Evolutionary conservation across 2,113 vertebrate genomes (phyloP).

Genomic region (Sakesphorus luctuosus): DNA sequence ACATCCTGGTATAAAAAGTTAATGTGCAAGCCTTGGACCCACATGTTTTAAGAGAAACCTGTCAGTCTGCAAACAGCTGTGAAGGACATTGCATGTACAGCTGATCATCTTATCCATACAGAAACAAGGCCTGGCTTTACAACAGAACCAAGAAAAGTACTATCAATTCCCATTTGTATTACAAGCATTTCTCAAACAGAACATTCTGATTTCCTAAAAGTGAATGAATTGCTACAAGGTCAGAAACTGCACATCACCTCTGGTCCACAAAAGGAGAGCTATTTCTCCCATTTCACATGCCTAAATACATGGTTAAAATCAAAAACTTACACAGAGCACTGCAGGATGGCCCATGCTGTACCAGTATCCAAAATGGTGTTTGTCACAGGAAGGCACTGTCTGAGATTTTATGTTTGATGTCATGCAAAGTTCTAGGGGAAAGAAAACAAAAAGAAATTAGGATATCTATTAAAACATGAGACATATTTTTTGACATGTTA

Average conservation of each 20-base stretch:
- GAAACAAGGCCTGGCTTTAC: background rate
- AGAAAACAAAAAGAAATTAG: background rate
- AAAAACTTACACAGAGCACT: conserved; percentile 90
- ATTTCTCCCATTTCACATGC: background rate
- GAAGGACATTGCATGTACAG: background rate
- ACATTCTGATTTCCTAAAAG: background rate
- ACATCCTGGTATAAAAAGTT: background rate
- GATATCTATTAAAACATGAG: background rate
- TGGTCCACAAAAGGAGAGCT: background rate
- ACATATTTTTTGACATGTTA: background rate
- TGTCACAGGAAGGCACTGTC: conserved; percentile 84
- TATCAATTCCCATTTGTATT: background rate
- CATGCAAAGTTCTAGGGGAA: conserved; percentile 89
- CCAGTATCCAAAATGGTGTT: conserved; percentile 96
- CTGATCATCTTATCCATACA: background rate
- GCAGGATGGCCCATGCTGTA: conserved; percentile 86
- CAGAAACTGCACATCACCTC: background rate
- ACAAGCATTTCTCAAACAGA: background rate
- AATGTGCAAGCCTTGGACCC: background rate
- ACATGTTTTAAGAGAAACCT: background rate
- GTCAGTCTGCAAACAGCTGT: background rate
- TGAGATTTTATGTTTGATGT: conserved; percentile 95
- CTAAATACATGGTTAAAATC: background rate
- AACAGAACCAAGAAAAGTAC: background rate
- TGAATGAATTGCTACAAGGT: background rate